Evolutionary conservation across 1,140 invertebrate species (phyloP).

Genomic region (Caerostris extrusa): DNA sequence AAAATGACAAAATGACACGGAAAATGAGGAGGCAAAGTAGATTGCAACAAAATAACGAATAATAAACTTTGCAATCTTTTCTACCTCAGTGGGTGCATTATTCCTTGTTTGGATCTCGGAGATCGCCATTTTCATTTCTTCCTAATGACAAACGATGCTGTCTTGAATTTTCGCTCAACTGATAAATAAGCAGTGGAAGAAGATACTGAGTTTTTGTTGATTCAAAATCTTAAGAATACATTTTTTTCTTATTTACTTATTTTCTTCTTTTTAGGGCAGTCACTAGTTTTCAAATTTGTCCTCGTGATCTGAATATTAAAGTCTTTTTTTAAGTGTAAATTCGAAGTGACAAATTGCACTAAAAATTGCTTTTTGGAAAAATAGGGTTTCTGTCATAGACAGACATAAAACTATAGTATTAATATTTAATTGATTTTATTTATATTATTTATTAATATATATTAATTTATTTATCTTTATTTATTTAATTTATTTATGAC

Average conservation of each 20-base stretch:
- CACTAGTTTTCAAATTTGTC: neutral
- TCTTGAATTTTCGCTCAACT: slow-evolving; percentile 15
- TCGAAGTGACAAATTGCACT: neutral
- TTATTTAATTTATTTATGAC: too few relatives aligned
- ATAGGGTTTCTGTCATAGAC: neutral
- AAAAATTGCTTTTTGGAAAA: neutral
- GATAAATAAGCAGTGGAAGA: slow-evolving; percentile 20
- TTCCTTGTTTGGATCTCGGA: slow-evolving; percentile 17
- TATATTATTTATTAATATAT: too few relatives aligned
- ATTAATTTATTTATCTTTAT: too few relatives aligned
- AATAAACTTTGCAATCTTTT: slow-evolving; percentile 73
- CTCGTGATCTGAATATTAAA: neutral
- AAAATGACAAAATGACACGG: slow-evolving; percentile 65
- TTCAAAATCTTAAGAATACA: neutral
- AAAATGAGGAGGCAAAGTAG: slow-evolving; percentile 58
- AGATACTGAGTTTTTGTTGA: slow-evolving; percentile 20
- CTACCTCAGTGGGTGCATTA: slow-evolving; percentile 61
- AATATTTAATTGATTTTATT: too few relatives aligned
- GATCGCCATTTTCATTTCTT: slow-evolving; percentile 31
- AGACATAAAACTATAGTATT: too few relatives aligned
- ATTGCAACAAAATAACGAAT: slow-evolving; percentile 55
- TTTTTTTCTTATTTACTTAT: neutral
- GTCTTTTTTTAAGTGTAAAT: too few relatives aligned
- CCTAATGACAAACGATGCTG: slow-evolving; percentile 69
- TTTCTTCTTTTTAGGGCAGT: neutral